Percentiles rank a stretch among this genome's conserved stretches.
These are phyloP conservation scores for Mermis nigrescens DNA, from an alignment of 2,888 invertebrate species.

Conservation along the genomic window DNA sequence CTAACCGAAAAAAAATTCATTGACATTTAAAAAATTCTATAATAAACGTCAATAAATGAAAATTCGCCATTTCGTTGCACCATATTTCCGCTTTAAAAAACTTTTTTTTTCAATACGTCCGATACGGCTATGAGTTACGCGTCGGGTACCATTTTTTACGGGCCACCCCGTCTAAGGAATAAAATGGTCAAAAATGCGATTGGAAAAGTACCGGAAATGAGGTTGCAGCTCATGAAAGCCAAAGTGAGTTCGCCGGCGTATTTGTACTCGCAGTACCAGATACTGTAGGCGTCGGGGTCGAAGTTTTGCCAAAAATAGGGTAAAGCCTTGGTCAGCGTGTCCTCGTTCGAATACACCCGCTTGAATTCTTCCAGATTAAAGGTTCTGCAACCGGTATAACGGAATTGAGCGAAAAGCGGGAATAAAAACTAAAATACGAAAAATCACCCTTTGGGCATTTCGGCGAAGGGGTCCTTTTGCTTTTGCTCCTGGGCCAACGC, in stretches of 20 bases:
- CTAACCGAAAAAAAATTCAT: too few species aligned
- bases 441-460: constrained; percentile 56
- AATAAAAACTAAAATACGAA: neutral
- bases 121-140: too few species aligned
- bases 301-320: constrained; percentile 97
- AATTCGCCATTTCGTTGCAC: too few species aligned
- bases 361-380: constrained; percentile 95
- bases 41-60: too few species aligned
- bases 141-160: too few species aligned
- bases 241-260: constrained; percentile 73
- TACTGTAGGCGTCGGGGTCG: constrained; percentile 80
- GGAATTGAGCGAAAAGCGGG: neutral
- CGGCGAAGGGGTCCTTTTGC: constrained; percentile 72
- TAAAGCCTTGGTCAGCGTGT: constrained; percentile 61
- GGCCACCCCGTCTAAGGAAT: too few species aligned
- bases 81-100: too few species aligned
- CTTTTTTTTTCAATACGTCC: too few species aligned
- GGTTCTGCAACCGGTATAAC: constrained; percentile 41
- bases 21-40: too few species aligned
- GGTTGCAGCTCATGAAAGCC: constrained; percentile 93
- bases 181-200: too few species aligned
- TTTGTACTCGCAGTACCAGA: constrained; percentile 93
- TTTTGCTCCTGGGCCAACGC: constrained; percentile 55
- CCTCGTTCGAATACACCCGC: constrained; percentile 86
- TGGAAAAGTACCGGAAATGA: constrained; percentile 75